phyloP scores from a whole-genome alignment of 2,797 vertebrate genomes.

The Artibeus jamaicensis region DNA sequence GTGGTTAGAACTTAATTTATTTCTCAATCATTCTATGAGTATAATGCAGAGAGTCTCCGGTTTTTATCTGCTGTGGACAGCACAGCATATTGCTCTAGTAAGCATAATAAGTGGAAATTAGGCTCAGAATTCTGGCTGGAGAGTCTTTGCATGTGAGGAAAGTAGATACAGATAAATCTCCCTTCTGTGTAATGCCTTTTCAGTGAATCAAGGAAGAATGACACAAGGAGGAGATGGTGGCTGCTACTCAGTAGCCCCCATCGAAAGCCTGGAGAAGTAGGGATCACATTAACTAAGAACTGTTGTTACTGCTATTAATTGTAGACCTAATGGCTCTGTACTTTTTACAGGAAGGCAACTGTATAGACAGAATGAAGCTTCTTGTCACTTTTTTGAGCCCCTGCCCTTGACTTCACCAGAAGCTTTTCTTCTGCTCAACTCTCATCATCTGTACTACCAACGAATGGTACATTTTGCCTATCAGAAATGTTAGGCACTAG shows the following conservation, averaged over 20 bases:
- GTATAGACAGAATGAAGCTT: not conserved
- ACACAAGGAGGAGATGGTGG: not conserved
- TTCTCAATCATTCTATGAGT: conserved; percentile 50
- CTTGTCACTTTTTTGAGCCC: not conserved
- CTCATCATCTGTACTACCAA: not conserved
- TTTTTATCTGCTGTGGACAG: conserved; percentile 72
- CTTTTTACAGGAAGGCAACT: not conserved
- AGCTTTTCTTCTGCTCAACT: not conserved
- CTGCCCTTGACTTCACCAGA: not conserved
- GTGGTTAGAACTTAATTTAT: conserved; percentile 75
- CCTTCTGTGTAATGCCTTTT: conserved; percentile 29
- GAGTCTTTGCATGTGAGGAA: conserved; percentile 28
- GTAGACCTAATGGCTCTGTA: not conserved
- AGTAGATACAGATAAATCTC: conserved; percentile 58
- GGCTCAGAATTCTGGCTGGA: conserved; percentile 54
- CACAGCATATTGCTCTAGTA: conserved; percentile 43
- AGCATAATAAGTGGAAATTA: conserved; percentile 72
- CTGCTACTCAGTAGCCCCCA: not conserved
- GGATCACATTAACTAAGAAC: not conserved
- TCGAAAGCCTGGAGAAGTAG: not conserved
- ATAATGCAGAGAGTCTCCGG: conserved; percentile 26
- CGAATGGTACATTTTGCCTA: not conserved
- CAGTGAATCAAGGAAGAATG: not conserved
- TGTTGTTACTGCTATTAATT: not conserved
- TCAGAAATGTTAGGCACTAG: not conserved